Evolutionary conservation across 2,113 vertebrate species (phyloP), one percentile per base, ranked within the genome.

Genomic region (Alectura lathami): DNA sequence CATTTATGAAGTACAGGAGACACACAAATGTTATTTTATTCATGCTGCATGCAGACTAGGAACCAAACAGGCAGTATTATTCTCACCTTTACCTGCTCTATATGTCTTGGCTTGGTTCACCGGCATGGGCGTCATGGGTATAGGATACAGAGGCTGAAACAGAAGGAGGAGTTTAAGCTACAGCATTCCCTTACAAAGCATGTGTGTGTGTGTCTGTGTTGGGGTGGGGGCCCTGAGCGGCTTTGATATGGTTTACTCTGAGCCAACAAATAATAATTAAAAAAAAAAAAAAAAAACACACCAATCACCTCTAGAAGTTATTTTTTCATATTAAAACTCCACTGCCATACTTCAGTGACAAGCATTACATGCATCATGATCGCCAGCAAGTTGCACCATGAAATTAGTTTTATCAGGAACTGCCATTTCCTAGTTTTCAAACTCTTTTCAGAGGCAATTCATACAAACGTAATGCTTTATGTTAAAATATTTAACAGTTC

Each of bases 31-130:
- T 15, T 77, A 27, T 74, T 77, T 42, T 57, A 78, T 80, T 86
- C 96, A 97, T 97, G 97, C 97, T 97, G 89, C 96, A 97, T 97
- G 97, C 97, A 97, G 76, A 96, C 94, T 67, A 96, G 88, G 86
- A 97, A 95, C 97, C 97, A 97, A 97, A 96, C 97, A 96, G 96
- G 94, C 95, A 98, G 96, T 97, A 97, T 98, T 98, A 98, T 97
- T 98, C 98, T 99, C 99, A 99, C 99, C 99, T 99, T 99, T 99
- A 99, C 99, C 99, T 99, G 99, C 98, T 99, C 99, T 99, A 98
- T 99, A 99, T 97, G 99, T 98, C 98, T 99, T 99, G 96, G 98
- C 98, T 98, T 99, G 99, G 98, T 98, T 99, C 97, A 99, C 99
- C 63, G 99, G 98, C 99, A 99, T 99, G 70, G 99, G 99, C 67